phyloP scores from a whole-genome alignment of 2,797 vertebrate species.

The Xiphophorus birchmanni region DNA sequence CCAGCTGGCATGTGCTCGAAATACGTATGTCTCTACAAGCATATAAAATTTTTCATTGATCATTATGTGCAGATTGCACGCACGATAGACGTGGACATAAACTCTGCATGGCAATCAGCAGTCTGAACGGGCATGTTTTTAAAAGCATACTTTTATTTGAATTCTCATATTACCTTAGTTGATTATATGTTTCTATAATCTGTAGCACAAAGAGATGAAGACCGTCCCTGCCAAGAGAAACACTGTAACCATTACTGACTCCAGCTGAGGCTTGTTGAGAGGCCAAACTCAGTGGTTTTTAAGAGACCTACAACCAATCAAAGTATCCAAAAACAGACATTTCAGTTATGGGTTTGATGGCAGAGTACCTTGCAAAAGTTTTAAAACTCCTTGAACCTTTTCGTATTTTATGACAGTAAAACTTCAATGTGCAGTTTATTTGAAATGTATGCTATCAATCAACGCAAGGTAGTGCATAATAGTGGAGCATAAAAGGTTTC shows the following conservation, averaged over 20 bases:
- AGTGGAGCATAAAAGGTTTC: not conserved
- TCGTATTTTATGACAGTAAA: not conserved
- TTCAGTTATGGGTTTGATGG: conserved; percentile 11
- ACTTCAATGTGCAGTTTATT: not conserved
- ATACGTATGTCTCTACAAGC: conserved; percentile 26
- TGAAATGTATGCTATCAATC: not conserved
- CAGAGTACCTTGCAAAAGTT: conserved; percentile 1
- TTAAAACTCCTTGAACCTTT: not conserved
- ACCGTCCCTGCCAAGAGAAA: conserved; percentile 73
- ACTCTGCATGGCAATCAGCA: conserved; percentile 37
- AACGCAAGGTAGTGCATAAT: not conserved
- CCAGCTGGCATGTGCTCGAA: not conserved
- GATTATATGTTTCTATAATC: conserved; percentile 76
- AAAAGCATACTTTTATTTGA: conserved; percentile 68
- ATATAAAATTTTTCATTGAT: conserved; percentile 14
- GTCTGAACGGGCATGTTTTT: conserved; percentile 52
- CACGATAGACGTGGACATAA: conserved; percentile 52
- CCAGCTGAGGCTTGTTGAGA: conserved; percentile 48
- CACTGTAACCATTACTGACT: conserved; percentile 56
- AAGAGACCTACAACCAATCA: conserved; percentile 29
- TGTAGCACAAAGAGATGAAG: conserved; percentile 55
- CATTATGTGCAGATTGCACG: conserved; percentile 19
- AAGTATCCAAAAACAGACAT: conserved; percentile 28
- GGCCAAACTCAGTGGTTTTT: conserved; percentile 39
- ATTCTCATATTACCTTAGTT: conserved; percentile 69